Percentiles rank a stretch among this genome's conserved stretches.
These are phyloP conservation scores for Todus mexicanus DNA, from an alignment of 2,797 vertebrate species.

Conservation along the genomic window DNA sequence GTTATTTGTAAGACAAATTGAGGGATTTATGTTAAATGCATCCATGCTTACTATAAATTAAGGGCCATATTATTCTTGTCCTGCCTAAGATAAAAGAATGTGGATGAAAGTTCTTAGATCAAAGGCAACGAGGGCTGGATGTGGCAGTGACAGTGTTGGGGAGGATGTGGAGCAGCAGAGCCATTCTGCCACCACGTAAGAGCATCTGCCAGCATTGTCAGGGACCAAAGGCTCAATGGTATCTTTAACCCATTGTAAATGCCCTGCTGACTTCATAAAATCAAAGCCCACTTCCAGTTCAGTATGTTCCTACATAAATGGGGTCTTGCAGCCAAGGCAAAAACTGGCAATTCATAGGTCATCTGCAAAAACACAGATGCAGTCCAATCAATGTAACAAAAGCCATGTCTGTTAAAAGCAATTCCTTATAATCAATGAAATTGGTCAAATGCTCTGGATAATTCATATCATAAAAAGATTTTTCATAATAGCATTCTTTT, in stretches of 20 bases:
- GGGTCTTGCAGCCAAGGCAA: background rate
- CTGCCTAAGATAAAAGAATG: slow-evolving; percentile 15
- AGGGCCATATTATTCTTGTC: slow-evolving; percentile 1
- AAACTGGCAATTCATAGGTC: background rate
- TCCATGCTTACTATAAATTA: slow-evolving; percentile 32
- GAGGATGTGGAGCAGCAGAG: background rate
- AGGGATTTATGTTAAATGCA: slow-evolving; percentile 22
- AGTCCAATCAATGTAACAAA: background rate
- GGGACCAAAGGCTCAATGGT: background rate
- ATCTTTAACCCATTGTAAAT: background rate
- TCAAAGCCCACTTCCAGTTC: background rate
- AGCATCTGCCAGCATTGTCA: background rate
- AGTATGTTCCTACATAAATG: background rate
- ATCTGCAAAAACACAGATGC: background rate
- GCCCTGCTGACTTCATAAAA: background rate
- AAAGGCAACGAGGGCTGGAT: background rate
- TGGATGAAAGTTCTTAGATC: background rate
- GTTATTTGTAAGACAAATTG: slow-evolving; percentile 34
- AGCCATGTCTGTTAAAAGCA: background rate
- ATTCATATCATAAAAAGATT: background rate
- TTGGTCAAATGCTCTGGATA: background rate
- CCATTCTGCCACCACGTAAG: background rate
- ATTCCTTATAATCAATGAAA: background rate
- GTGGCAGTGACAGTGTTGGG: background rate
- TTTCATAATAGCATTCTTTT: background rate